phyloP scores from a whole-genome alignment of 1,140 invertebrate genomes.

The Scaptodrosophila lebanonensis region DNA sequence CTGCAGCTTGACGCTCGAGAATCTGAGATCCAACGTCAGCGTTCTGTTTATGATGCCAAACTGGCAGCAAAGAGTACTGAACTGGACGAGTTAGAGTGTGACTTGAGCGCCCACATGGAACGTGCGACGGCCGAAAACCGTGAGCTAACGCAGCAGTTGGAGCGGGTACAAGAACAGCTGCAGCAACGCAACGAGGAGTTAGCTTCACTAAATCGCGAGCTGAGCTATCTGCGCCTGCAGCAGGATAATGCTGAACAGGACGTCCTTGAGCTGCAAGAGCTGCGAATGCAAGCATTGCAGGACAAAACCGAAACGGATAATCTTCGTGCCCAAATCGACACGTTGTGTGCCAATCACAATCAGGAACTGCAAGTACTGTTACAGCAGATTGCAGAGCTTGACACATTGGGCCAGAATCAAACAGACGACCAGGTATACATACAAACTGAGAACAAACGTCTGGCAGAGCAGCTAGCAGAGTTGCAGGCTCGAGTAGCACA shows the following conservation, averaged over 20 bases:
- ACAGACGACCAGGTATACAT: slow-evolving; percentile 74
- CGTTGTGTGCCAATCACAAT: slow-evolving; percentile 62
- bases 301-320: slow-evolving; percentile 75
- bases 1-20: slow-evolving; percentile 77
- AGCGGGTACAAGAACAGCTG: slow-evolving; percentile 79
- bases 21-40: slow-evolving; percentile 78
- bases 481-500: slow-evolving; percentile 59
- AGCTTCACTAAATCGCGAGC: slow-evolving; percentile 60
- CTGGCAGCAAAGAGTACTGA: slow-evolving; percentile 79
- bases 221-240: slow-evolving; percentile 60
- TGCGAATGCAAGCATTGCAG: slow-evolving; percentile 73
- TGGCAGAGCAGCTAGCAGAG: slow-evolving; percentile 59
- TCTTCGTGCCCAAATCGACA: slow-evolving; percentile 61
- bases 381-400: slow-evolving; percentile 67
- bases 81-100: slow-evolving; percentile 80
- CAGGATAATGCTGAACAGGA: slow-evolving; percentile 72
- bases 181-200: slow-evolving; percentile 76
- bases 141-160: slow-evolving; percentile 76
- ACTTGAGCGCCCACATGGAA: slow-evolving; percentile 81
- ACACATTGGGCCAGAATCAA: slow-evolving; percentile 71
- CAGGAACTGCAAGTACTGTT: slow-evolving; percentile 59
- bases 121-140: slow-evolving; percentile 79
- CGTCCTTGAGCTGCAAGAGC: slow-evolving; percentile 62
- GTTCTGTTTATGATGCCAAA: slow-evolving; percentile 79
- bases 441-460: slow-evolving; percentile 72